phyloP scores from a whole-genome alignment of 1,140 invertebrate species.

The Cecropterus lyciades region DNA sequence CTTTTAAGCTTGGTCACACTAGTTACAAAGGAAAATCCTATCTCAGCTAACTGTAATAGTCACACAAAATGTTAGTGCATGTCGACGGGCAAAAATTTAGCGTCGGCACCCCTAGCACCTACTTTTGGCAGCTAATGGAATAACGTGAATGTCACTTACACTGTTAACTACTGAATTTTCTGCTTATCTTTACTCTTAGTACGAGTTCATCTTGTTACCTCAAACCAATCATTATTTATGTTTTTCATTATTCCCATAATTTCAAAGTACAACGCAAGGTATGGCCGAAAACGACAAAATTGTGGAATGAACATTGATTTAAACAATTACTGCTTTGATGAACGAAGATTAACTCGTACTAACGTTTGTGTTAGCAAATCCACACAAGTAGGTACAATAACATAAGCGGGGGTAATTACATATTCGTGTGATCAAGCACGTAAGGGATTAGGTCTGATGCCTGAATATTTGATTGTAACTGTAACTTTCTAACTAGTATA shows the following conservation, averaged over 20 bases:
- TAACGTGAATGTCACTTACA: neutral
- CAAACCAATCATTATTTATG: too few species aligned
- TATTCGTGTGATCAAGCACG: neutral
- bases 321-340: too few species aligned
- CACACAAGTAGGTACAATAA: neutral
- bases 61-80: neutral
- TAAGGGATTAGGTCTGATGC: neutral
- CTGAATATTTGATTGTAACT: neutral
- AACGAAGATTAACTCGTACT: too few species aligned
- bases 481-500: neutral
- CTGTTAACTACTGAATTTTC: neutral
- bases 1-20: too few species aligned
- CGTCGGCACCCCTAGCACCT: neutral
- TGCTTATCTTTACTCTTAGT: neutral
- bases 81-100: neutral
- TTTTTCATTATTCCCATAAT: too few species aligned
- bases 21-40: neutral
- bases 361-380: too few species aligned
- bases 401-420: neutral
- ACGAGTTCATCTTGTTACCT: too few species aligned
- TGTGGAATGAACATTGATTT: too few species aligned
- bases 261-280: too few species aligned
- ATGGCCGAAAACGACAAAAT: too few species aligned
- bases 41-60: conserved; percentile 1
- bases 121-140: neutral